phyloP scores from a whole-genome alignment of 2,113 vertebrate genomes.

The Pteruthius melanotis region DNA sequence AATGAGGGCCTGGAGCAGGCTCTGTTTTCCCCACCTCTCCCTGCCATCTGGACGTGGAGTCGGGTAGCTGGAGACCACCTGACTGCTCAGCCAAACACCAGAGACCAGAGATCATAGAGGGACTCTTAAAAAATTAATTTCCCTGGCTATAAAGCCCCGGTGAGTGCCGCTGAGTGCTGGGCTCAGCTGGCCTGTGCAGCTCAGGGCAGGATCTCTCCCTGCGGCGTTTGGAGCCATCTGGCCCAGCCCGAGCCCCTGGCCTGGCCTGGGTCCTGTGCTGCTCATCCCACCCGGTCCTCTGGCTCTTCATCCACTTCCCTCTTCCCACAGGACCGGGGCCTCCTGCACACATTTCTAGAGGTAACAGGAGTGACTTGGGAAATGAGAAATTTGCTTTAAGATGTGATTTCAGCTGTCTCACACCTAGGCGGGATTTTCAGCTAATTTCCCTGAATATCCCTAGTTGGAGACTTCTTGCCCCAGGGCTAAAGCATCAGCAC shows the following conservation, averaged over 20 bases:
- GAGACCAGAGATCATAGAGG: neutral
- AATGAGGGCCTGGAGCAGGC: neutral
- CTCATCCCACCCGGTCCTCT: neutral
- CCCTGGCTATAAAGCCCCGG: neutral
- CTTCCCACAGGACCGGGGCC: neutral
- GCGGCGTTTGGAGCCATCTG: neutral
- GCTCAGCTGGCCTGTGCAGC: neutral
- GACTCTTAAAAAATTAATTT: constrained; percentile 24
- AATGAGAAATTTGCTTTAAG: constrained; percentile 34
- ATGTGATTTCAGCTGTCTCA: constrained; percentile 13
- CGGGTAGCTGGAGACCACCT: neutral
- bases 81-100: neutral
- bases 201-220: neutral
- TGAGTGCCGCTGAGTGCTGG: neutral
- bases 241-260: neutral
- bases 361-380: neutral
- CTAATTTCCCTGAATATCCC: neutral
- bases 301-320: neutral
- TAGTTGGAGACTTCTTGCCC: neutral
- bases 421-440: constrained; percentile 33
- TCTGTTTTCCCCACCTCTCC: neutral
- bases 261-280: neutral
- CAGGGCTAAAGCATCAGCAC: neutral
- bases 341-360: neutral
- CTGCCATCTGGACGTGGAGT: neutral